phyloP scores from a whole-genome alignment of 2,113 vertebrate species.

The Tetraodon nigroviridis region DNA sequence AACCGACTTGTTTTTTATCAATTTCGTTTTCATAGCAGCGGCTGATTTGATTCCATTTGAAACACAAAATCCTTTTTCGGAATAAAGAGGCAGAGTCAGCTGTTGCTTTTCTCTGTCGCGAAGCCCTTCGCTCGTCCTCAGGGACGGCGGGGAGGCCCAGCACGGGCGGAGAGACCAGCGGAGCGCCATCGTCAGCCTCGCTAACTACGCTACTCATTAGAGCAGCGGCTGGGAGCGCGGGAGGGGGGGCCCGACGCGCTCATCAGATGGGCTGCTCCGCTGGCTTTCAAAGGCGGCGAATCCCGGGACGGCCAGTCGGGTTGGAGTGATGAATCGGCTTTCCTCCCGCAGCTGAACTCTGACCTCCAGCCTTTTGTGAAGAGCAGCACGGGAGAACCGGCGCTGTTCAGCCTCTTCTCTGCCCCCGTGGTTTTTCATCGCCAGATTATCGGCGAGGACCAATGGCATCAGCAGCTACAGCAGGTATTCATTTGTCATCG shows the following conservation, averaged over 20 bases:
- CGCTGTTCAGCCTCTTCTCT: conserved; percentile 82
- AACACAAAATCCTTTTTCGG: background rate
- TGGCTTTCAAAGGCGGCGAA: conserved; percentile 3
- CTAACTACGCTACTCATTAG: conserved; percentile 38
- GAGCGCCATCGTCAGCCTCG: conserved; percentile 31
- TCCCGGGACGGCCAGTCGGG: background rate
- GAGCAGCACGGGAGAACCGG: conserved; percentile 69
- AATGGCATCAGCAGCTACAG: conserved; percentile 85
- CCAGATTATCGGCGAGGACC: conserved; percentile 82
- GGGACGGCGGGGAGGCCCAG: conserved; percentile 42
- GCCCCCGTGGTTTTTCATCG: conserved; percentile 91
- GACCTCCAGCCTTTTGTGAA: conserved; percentile 93
- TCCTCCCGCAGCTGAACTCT: conserved; percentile 82
- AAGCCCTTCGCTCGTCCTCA: conserved; percentile 36
- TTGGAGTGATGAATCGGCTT: conserved; percentile 2
- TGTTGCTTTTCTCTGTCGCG: background rate
- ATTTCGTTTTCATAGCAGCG: too few relatives aligned
- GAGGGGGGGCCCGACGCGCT: conserved; percentile 5
- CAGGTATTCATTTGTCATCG: conserved; percentile 73
- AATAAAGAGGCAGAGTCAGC: conserved; percentile 5
- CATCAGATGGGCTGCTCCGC: conserved; percentile 5
- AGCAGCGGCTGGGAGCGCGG: conserved; percentile 18
- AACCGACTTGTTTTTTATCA: too few relatives aligned
- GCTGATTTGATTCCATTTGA: background rate
- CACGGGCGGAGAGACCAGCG: conserved; percentile 37